These are phyloP conservation scores for Drosophila conformis DNA, from an alignment of 2,888 invertebrate genomes.

Conservation along the genomic window DNA sequence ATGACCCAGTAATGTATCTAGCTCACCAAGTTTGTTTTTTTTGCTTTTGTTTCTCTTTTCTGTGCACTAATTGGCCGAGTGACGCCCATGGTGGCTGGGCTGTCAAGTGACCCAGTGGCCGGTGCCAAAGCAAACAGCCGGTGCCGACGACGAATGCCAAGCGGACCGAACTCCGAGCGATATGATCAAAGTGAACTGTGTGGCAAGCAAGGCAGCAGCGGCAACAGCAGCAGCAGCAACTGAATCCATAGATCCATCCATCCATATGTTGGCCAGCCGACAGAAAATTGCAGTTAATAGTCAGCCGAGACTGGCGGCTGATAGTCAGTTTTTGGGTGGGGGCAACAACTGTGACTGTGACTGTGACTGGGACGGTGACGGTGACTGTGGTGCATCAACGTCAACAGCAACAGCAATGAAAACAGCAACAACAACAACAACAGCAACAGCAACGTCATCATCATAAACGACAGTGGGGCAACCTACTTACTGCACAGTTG, in stretches of 20 bases:
- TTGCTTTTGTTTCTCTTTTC: background rate
- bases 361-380: background rate
- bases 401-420: constrained; percentile 47
- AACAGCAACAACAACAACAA: constrained; percentile 49
- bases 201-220: constrained; percentile 21
- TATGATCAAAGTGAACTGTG: constrained; percentile 72
- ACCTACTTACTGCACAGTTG: constrained; percentile 64
- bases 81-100: constrained; percentile 62
- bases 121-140: constrained; percentile 53
- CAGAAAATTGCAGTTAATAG: constrained; percentile 60
- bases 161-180: constrained; percentile 33
- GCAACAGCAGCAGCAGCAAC: background rate
- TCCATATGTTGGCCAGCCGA: constrained; percentile 67
- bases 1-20: constrained; percentile 18
- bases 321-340: constrained; percentile 15
- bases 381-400: constrained; percentile 70
- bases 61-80: constrained; percentile 31
- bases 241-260: constrained; percentile 36
- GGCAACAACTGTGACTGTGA: background rate
- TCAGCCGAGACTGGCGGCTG: background rate
- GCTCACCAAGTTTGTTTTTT: background rate
- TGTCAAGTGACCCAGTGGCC: constrained; percentile 70
- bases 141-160: background rate
- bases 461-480: constrained; percentile 48
- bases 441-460: constrained; percentile 58